Evolutionary conservation across 2,113 vertebrate genomes (phyloP).

Genomic region (Alaudala cheleensis): DNA sequence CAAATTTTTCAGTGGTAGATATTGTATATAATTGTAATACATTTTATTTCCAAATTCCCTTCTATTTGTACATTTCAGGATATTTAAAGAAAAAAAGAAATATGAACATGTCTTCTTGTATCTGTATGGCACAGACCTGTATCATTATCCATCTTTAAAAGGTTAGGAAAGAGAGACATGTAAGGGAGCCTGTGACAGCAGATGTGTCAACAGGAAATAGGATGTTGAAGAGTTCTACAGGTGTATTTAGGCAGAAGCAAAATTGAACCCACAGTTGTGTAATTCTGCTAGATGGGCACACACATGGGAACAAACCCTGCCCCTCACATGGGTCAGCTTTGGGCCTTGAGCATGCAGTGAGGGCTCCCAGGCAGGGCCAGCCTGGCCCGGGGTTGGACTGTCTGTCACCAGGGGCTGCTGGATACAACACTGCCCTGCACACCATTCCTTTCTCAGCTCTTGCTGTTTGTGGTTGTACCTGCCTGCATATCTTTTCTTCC

Average conservation of each 20-base stretch:
- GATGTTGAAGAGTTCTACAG: neutral
- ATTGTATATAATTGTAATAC: neutral
- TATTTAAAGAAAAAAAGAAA: neutral
- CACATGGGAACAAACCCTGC: neutral
- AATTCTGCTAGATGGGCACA: neutral
- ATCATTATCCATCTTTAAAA: neutral
- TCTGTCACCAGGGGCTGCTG: neutral
- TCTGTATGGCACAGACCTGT: neutral
- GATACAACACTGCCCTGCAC: neutral
- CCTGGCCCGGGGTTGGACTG: fast-evolving
- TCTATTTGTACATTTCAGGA: neutral
- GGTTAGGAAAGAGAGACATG: fast-evolving
- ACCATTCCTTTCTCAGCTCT: neutral
- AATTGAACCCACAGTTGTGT: neutral
- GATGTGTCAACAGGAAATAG: neutral
- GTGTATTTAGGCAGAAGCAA: neutral
- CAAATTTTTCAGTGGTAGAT: neutral
- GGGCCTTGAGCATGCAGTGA: fast-evolving
- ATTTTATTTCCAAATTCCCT: neutral
- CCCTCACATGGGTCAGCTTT: neutral
- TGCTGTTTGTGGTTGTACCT: neutral
- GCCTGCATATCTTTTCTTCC: neutral
- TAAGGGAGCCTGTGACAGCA: neutral
- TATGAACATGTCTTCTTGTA: neutral
- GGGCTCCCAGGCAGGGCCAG: neutral